Base-by-base conservation (phyloP, 2,888 invertebrate genomes). In the Zygothrica quintamaculata region DNA sequence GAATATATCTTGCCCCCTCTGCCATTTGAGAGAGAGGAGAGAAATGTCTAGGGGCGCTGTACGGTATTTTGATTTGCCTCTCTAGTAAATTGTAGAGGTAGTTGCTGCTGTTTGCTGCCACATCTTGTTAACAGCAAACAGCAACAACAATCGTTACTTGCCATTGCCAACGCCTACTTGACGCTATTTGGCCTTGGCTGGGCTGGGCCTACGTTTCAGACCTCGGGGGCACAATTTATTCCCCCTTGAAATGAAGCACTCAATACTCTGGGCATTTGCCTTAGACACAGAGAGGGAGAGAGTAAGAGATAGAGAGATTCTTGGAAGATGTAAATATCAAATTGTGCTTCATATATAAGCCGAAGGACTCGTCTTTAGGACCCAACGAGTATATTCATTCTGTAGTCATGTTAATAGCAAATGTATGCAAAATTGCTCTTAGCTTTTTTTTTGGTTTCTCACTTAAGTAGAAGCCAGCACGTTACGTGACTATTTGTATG, bases 61-160 rank as follows among this genome's bases (percentile, higher is more conserved):
- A 57, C 37, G 51, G 51, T 61, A 69, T 74, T n/a, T 66, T 61
- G 80, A 70, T 84, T 70, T 43, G 59, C 64, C 42, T 31, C 46
- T 40, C 33, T 33, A 58, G 75, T 64, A 78, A 82, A 82, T 79
- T 74, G 77, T 51, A 51, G 74, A 78, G 82, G 73, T 78, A 22
- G 64, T 15, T 43, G 15, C 42, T 59, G 53, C 36, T 78, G 16
- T 58, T 15, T 43, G 15, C 42, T 59, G 53, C 36, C 58, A 34
- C 51, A 64, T 51, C 85, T 81, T 73, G 85, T 79, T 81, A 84
- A 78, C 79, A 78, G 60, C 74, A 67, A 39, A 34, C 34, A 12
- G 6, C 34, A 34, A 34, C 34, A 34, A 15, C 36, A 42, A 39
- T 65, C 51, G 60, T 73, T 52, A 18, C 26, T 36, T 52, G 34